These are phyloP conservation scores for Siphonodentalium dalli DNA, from an alignment of 2,888 invertebrate genomes.

Conservation along the genomic window DNA sequence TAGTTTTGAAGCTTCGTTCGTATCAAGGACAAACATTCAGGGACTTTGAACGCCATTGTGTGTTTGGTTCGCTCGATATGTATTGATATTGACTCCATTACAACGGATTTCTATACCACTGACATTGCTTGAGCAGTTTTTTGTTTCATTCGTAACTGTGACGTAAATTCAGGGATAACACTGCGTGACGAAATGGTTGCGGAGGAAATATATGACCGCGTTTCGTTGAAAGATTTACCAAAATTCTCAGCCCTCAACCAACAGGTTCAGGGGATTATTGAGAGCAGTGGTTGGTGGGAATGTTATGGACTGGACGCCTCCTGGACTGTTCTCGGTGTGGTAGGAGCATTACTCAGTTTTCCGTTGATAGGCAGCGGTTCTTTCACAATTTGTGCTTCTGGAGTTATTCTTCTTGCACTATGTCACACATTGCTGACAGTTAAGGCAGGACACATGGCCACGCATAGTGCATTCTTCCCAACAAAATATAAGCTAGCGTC, in stretches of 20 bases:
- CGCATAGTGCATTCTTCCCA: conserved; percentile 44
- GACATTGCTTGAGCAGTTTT: no score
- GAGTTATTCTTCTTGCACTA: conserved; percentile 45
- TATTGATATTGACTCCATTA: no score
- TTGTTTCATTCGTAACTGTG: no score
- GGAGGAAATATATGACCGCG: conserved; percentile 32
- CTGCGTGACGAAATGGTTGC: no score
- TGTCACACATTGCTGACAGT: conserved; percentile 42
- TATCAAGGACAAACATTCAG: no score
- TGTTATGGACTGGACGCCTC: conserved; percentile 52
- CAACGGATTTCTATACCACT: no score
- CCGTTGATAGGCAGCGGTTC: no score
- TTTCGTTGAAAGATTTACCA: conserved; percentile 48
- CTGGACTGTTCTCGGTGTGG: conserved; percentile 28
- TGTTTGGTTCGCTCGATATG: no score
- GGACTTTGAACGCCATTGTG: no score
- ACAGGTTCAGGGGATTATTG: conserved; percentile 40
- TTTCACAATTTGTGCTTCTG: conserved; percentile 24
- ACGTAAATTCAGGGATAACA: no score
- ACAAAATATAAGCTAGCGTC: conserved; percentile 35
- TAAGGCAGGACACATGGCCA: conserved; percentile 50
- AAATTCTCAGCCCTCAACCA: conserved; percentile 41
- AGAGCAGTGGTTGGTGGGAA: conserved; percentile 50
- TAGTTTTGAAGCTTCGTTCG: no score
- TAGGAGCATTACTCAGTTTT: conserved; percentile 27